A percentile compares a stretch with the other conserved stretches of the same genome.
phyloP scores from a whole-genome alignment of 2,888 invertebrate genomes.

The Phragmatobia fuliginosa region DNA sequence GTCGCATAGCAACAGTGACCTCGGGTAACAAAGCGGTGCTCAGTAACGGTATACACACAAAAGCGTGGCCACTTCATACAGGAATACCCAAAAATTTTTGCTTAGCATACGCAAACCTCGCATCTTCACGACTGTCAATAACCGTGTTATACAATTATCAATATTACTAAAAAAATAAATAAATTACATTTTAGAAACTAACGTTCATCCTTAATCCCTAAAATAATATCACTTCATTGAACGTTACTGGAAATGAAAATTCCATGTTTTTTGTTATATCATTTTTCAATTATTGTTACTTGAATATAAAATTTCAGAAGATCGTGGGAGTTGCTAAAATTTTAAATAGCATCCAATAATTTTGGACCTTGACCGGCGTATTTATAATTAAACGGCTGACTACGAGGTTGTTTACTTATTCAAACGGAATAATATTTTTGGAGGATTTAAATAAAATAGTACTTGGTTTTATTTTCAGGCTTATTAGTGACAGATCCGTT shows the following conservation, averaged over 20 bases:
- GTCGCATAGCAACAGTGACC: too few species aligned
- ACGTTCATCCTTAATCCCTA: neutral
- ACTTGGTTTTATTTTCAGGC: neutral
- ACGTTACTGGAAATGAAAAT: too few species aligned
- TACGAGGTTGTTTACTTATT: constrained; percentile 20
- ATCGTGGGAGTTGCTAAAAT: constrained; percentile 11
- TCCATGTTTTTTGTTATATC: too few species aligned
- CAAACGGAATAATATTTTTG: constrained; percentile 19
- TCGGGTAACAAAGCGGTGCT: too few species aligned
- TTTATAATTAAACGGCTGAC: constrained; percentile 22
- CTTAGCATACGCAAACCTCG: too few species aligned
- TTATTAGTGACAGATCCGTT: neutral
- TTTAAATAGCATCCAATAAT: constrained; percentile 23
- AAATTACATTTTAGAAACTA: too few species aligned
- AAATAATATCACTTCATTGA: neutral
- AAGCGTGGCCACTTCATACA: too few species aligned
- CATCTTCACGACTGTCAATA: too few species aligned
- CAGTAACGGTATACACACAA: too few species aligned
- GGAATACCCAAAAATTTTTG: too few species aligned
- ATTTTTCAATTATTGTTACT: neutral
- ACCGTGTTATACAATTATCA: too few species aligned
- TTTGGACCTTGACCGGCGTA: constrained; percentile 14
- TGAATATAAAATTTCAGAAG: neutral
- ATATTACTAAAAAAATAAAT: too few species aligned
- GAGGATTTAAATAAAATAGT: neutral